A percentile compares a stretch with the other conserved stretches of the same genome.
Conservation (phyloP, 2,888 invertebrate species). For the Tipula unca region DNA sequence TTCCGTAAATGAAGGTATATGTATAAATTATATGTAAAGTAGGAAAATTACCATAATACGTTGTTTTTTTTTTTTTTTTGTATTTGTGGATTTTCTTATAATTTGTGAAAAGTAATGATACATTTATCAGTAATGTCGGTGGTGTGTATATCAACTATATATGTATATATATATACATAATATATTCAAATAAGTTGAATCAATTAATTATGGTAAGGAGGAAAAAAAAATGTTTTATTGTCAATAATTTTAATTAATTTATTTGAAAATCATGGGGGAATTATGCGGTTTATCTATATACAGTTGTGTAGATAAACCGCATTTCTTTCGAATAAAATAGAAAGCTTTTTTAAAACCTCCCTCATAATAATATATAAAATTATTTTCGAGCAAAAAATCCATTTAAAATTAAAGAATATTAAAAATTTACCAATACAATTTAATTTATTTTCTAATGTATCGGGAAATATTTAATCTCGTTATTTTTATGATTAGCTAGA, state of each 20-base stretch:
- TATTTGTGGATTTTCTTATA: background rate
- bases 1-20: background rate
- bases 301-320: too few relatives aligned
- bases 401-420: too few relatives aligned
- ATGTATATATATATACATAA: too few relatives aligned
- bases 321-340: background rate
- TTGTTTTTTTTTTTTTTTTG: background rate
- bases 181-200: background rate
- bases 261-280: background rate
- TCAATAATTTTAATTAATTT: background rate
- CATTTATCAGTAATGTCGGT: background rate
- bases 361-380: background rate
- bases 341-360: background rate
- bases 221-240: background rate
- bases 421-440: too few relatives aligned
- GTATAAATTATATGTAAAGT: background rate
- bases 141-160: background rate
- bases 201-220: background rate
- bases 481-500: too few relatives aligned
- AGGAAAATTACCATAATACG: background rate
- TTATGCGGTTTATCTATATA: background rate
- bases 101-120: conserved; percentile 14
- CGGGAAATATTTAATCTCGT: too few relatives aligned
- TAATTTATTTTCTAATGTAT: too few relatives aligned
- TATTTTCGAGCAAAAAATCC: too few relatives aligned